phyloP scores from a whole-genome alignment of 2,888 invertebrate genomes.

The Cotesia congregata region DNA sequence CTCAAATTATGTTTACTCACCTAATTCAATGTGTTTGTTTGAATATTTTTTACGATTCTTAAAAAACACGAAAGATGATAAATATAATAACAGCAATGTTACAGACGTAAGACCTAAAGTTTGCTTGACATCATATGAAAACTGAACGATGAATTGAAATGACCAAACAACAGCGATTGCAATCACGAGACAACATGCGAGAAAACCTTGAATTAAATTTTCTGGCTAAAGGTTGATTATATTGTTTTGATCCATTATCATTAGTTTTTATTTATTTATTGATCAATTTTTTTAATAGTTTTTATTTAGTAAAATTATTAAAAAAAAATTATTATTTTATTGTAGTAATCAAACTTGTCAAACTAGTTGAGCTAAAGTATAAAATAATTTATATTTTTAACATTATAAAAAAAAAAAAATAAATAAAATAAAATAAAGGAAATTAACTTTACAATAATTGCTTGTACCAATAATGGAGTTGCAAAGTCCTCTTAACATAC shows the following conservation, averaged over 20 bases:
- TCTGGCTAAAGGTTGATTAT: constrained; percentile 10
- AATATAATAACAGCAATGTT: not conserved
- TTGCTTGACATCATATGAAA: constrained; percentile 19
- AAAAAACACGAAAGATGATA: constrained; percentile 12
- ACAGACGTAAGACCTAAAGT: not conserved
- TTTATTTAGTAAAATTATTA: not conserved
- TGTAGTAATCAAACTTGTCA: not conserved
- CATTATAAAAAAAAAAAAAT: not conserved
- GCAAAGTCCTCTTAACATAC: constrained; percentile 65
- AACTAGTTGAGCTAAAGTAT: not conserved
- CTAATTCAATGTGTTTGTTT: constrained; percentile 34
- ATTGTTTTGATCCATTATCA: not conserved
- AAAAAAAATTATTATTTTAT: not conserved
- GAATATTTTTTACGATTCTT: constrained; percentile 28
- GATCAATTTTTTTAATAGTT: not conserved
- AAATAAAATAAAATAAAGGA: not conserved
- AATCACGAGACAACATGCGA: constrained; percentile 37
- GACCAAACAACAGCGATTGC: constrained; percentile 45
- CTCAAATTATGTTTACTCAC: constrained; percentile 35
- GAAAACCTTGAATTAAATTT: constrained; percentile 43
- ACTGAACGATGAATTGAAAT: constrained; percentile 39
- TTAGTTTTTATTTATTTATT: not conserved
- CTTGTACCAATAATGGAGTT: constrained; percentile 60
- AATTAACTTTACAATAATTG: not conserved
- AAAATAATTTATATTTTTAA: not conserved